A percentile compares a stretch with the other conserved stretches of the same genome.
These are phyloP conservation scores for Peromyscus polionotus DNA, from an alignment of 2,113 vertebrate species.

Conservation along the genomic window DNA sequence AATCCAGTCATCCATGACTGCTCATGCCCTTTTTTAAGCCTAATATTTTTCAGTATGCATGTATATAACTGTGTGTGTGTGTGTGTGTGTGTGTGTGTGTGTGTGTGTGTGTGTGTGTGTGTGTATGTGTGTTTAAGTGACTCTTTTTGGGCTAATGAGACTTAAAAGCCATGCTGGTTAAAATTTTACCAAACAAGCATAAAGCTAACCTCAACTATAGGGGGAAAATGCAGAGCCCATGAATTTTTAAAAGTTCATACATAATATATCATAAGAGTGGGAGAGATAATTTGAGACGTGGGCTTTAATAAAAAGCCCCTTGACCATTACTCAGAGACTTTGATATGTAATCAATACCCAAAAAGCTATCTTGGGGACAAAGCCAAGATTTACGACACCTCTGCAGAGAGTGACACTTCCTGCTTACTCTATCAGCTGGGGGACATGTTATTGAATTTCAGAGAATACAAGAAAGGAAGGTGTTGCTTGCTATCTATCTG, in stretches of 20 bases:
- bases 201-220: constrained; percentile 84
- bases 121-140: constrained; percentile 78
- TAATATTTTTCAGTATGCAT: constrained; percentile 77
- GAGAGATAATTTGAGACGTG: constrained; percentile 90
- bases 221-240: constrained; percentile 85
- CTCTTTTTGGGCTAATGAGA: constrained; percentile 84
- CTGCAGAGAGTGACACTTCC: constrained; percentile 89
- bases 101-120: constrained; percentile 50
- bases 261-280: constrained; percentile 94
- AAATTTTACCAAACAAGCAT: constrained; percentile 89
- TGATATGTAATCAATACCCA: constrained; percentile 93
- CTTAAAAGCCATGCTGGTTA: constrained; percentile 84
- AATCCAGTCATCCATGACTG: constrained; percentile 60
- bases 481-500: constrained; percentile 89
- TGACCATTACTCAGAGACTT: constrained; percentile 91
- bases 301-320: constrained; percentile 91
- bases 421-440: constrained; percentile 86
- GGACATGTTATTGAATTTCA: constrained; percentile 88
- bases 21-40: constrained; percentile 69
- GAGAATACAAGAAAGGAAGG: constrained; percentile 85
- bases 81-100: constrained; percentile 58
- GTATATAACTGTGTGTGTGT: constrained; percentile 67
- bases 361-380: constrained; percentile 91
- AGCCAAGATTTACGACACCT: constrained; percentile 91
- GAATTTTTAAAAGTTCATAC: constrained; percentile 94